phyloP scores from a whole-genome alignment of 2,797 vertebrate species.

The Channallabes apus region DNA sequence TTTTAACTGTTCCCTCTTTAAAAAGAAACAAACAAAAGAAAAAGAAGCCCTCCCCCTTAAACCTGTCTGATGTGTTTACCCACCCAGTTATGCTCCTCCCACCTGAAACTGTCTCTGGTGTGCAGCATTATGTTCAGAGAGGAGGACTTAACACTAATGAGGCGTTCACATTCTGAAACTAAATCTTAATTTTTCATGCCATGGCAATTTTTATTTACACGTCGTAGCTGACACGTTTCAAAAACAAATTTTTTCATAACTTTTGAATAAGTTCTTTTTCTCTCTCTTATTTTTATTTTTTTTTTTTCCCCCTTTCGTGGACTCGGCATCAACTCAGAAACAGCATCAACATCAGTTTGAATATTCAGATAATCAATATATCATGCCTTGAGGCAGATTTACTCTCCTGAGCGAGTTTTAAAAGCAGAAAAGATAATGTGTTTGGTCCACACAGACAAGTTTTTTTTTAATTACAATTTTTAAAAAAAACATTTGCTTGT shows the following conservation, averaged over 20 bases:
- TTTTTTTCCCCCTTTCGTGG: background rate
- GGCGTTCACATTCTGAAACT: slow-evolving; percentile 16
- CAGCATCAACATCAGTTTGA: background rate
- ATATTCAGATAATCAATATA: slow-evolving; percentile 11
- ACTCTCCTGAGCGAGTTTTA: slow-evolving; percentile 27
- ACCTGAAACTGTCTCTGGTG: background rate
- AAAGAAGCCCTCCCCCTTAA: background rate
- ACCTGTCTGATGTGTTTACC: slow-evolving; percentile 10
- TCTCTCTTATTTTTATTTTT: too few species aligned
- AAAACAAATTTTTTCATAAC: background rate
- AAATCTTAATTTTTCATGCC: background rate
- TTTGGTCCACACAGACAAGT: background rate
- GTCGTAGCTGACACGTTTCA: background rate
- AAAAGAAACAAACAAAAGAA: background rate
- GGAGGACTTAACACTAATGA: background rate
- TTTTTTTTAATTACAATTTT: background rate
- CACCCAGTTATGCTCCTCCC: slow-evolving; percentile 1
- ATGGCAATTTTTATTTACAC: too few species aligned
- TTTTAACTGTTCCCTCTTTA: background rate
- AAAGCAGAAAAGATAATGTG: background rate
- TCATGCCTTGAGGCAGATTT: slow-evolving; percentile 21
- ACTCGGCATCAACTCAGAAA: background rate
- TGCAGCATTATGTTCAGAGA: background rate
- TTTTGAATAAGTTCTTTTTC: background rate
- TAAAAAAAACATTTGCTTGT: background rate